Evolutionary conservation across 2,888 invertebrate genomes (phyloP), one percentile per base, ranked within the genome.

Genomic region (Argyresthia albistria): DNA sequence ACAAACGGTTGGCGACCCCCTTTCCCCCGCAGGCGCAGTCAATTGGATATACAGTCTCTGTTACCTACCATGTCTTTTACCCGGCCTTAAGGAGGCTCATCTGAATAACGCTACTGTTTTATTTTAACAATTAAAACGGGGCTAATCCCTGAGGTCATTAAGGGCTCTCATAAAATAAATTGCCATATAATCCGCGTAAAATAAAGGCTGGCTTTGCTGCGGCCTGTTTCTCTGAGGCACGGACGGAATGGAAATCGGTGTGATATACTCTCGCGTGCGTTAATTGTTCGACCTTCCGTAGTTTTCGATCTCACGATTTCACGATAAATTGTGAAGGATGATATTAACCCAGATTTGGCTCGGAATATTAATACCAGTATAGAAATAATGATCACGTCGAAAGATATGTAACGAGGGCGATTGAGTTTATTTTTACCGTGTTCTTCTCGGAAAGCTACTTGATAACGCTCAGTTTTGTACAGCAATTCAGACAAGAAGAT

Each of bases 171-270:
- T 10, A 43, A 51, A 51, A 42, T 42, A 51, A 51, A 42, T 51
- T 51, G 10, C 14, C 15, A 12, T 12, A 36, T 35, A 43, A 51
- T 51, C 42, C 35, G 12, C 50, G 42, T 12, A 12, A 11, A 50
- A 43, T 48, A 48, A 39, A 48, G 9, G 37, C 15, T 15, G 42
- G 51, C 25, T 51, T 51, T 9, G n/a, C 42, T 43, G 53, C 47
- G 46, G 47, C 25, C 54, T 51, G 57, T 36, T 56, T 57, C 50
- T 58, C 55, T 54, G 58, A 57, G 55, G 55, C 56, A 55, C 55
- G 59, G 59, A 59, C 60, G 56, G 57, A 63, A 60, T 60, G 51
- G 55, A 54, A 53, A 56, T n/a, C n/a, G n/a, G n/a, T n/a, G n/a
- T n/a, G n/a, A n/a, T 58, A 53, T 57, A 56, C 60, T 59, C 57